Evolutionary conservation across 1,140 invertebrate species (phyloP).

Genomic region (Agrypnia vestita): DNA sequence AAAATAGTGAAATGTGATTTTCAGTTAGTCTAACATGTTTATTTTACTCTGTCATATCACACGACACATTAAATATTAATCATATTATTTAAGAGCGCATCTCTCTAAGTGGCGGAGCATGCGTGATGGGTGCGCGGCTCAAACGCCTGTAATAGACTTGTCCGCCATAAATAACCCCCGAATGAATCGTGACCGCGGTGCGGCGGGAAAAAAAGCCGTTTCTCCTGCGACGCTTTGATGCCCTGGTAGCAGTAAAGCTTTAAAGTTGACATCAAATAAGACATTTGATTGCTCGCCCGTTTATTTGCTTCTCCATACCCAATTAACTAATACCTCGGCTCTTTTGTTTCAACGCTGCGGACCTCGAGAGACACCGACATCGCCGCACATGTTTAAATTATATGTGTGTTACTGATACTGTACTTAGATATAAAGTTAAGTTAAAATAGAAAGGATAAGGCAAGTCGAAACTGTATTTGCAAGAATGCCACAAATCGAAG

Average conservation of each 20-base stretch:
- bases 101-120: not conserved
- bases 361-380: no score
- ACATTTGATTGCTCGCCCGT: constrained; percentile 2
- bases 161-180: constrained; percentile 25
- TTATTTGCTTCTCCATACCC: constrained; percentile 18
- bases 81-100: not conserved
- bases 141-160: constrained; percentile 17
- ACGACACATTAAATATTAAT: not conserved
- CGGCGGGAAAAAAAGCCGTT: not conserved
- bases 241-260: constrained; percentile 2
- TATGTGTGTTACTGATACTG: no score
- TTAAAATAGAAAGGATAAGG: no score
- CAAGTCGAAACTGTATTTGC: no score
- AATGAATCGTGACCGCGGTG: constrained; percentile 18
- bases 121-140: not conserved
- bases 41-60: no score
- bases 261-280: constrained; percentile 17
- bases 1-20: no score
- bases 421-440: no score
- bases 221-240: constrained; percentile 1
- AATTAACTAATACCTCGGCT: constrained; percentile 17
- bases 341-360: not conserved
- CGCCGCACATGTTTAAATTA: no score
- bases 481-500: no score
- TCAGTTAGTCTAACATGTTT: no score